phyloP scores from a whole-genome alignment of 2,888 invertebrate species.

The Troides oblongomaculatus region DNA sequence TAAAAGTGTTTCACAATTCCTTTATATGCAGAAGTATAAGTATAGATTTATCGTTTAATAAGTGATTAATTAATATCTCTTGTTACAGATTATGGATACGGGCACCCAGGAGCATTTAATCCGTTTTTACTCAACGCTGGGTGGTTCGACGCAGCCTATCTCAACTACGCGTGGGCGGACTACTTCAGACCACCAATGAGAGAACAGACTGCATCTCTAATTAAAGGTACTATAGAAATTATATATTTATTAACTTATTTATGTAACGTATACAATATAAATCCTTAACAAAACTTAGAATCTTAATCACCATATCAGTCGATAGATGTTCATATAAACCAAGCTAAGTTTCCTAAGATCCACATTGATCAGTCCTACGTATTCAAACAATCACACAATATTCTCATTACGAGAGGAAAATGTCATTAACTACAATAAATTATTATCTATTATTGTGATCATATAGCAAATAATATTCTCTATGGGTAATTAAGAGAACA shows the following conservation, averaged over 20 bases:
- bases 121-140: constrained; percentile 90
- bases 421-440: too few relatives aligned
- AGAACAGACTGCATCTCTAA: constrained; percentile 67
- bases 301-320: too few relatives aligned
- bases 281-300: too few relatives aligned
- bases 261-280: too few relatives aligned
- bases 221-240: constrained; percentile 76
- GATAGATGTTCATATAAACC: too few relatives aligned
- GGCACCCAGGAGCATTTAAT: constrained; percentile 87
- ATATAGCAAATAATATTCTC: not conserved
- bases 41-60: not conserved
- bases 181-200: constrained; percentile 82
- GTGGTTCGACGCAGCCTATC: constrained; percentile 91
- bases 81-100: constrained; percentile 88
- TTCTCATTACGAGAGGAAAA: too few relatives aligned
- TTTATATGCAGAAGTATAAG: not conserved
- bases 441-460: too few relatives aligned
- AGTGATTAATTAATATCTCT: constrained; percentile 36
- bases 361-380: too few relatives aligned
- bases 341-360: too few relatives aligned
- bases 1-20: too few relatives aligned
- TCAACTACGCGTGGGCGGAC: constrained; percentile 87
- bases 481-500: not conserved
- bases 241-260: not conserved
- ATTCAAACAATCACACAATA: too few relatives aligned